A percentile compares a stretch with the other conserved stretches of the same genome.
phyloP scores from a whole-genome alignment of 2,113 vertebrate genomes.

The Vicugna pacos region DNA sequence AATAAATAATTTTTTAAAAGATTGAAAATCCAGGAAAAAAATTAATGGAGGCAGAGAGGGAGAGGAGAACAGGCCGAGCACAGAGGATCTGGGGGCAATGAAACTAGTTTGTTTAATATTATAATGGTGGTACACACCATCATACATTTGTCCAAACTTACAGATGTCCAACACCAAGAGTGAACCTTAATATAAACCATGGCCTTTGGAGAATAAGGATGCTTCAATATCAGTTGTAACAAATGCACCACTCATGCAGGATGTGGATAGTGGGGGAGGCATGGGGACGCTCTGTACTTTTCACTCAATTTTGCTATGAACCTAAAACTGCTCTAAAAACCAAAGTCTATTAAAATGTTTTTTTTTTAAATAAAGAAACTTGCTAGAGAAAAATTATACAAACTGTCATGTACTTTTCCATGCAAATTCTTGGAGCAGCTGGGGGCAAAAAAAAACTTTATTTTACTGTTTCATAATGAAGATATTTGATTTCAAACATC shows the following conservation, averaged over 20 bases:
- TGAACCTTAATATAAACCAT: not conserved
- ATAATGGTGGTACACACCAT: not conserved
- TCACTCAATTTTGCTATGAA: not conserved
- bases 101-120: not conserved
- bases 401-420: not conserved
- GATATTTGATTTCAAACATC: not conserved
- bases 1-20: too few species aligned
- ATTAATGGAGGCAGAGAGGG: not conserved
- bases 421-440: not conserved
- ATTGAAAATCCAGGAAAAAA: not conserved
- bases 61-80: not conserved
- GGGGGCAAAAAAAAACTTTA: not conserved
- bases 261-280: not conserved
- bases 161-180: not conserved
- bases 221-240: not conserved
- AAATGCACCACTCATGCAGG: not conserved
- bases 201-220: not conserved
- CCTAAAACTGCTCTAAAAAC: not conserved
- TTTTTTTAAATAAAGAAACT: not conserved
- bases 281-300: not conserved
- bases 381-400: not conserved
- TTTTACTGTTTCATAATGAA: not conserved
- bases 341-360: not conserved
- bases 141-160: not conserved
- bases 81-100: not conserved